Evolutionary conservation across 2,888 invertebrate genomes (phyloP), one percentile per base, ranked within the genome.

Genomic region (Platerodrilus igneus): DNA sequence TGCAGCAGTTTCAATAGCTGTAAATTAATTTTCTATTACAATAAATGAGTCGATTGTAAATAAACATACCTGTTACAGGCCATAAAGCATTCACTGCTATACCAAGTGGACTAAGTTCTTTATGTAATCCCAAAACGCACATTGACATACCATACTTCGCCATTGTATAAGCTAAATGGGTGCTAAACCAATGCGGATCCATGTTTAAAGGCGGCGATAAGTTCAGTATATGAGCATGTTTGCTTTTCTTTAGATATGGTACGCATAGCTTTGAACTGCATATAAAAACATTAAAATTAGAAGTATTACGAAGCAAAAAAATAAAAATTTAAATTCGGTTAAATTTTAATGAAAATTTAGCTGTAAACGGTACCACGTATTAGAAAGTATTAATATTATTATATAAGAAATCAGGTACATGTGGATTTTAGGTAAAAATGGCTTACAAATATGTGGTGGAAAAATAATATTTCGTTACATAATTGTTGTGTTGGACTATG

Each of bases 61-160:
- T 3, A 11, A 22, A 53, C 50, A 51, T 64, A 88, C 88, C 86
- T 53, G 94, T 95, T 63, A 79, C 81, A 1, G 97, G 97, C 97
- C 97, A 97, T 0, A 97, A 74, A 0, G 95, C 93, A 70, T 97
- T 97, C 7, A 96, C 94, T 9, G 86, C 93, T 47, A 97, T 83
- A 41, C 85, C 84, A 51, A 78, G 77, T 0, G 77, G 75, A 56
- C 78, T 82, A 59, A 95, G 88, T 71, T 97, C 97, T 48, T 86
- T 88, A n/a, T 93, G 79, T 92, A 96, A 94, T 9, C 97, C 96
- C 8, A 97, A 72, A 2, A 89, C 94, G 67, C 95, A 96, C 92
- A 97, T 90, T 0, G 94, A 94, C 96, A 96, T 96, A 13, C 95
- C 96, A 66, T 93, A 97, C 64, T 97, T 97, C 2, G 97, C 92